These are phyloP conservation scores for Heterocephalus glaber DNA, from an alignment of 2,113 vertebrate species.

Conservation along the genomic window DNA sequence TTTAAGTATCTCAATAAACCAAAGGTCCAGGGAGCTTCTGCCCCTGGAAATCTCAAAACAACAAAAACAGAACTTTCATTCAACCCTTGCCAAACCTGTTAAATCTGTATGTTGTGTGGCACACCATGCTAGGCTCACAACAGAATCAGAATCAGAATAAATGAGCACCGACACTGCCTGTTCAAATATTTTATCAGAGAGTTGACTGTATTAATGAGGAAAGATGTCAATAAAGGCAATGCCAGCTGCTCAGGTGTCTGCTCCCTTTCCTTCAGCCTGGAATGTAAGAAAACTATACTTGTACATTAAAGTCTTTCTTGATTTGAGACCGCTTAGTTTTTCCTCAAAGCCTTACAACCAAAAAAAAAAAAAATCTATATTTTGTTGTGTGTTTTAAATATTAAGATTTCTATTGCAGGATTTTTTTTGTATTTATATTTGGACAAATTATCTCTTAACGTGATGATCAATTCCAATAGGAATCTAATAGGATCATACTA, in stretches of 20 bases:
- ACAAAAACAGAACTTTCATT: neutral
- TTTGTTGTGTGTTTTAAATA: conserved; percentile 14
- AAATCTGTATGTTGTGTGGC: neutral
- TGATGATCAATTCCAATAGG: neutral
- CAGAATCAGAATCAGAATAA: neutral
- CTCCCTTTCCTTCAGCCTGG: neutral
- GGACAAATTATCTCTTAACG: neutral
- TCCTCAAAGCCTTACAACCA: neutral
- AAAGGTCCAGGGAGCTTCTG: neutral
- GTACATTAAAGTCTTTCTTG: neutral
- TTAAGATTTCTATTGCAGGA: neutral
- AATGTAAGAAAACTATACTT: neutral
- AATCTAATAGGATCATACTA: neutral
- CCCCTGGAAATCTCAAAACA: neutral
- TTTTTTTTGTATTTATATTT: neutral
- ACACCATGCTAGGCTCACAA: neutral
- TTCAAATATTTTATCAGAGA: neutral
- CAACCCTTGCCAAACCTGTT: neutral
- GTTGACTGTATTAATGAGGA: too few species aligned
- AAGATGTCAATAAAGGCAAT: neutral
- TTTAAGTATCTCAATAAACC: neutral
- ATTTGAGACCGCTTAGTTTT: neutral
- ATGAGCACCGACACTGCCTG: neutral
- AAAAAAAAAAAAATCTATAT: neutral
- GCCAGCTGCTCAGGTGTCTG: neutral